Evolutionary conservation across 2,888 invertebrate species (phyloP), one percentile per base, ranked within the genome.

Genomic region (Rhingia campestris): DNA sequence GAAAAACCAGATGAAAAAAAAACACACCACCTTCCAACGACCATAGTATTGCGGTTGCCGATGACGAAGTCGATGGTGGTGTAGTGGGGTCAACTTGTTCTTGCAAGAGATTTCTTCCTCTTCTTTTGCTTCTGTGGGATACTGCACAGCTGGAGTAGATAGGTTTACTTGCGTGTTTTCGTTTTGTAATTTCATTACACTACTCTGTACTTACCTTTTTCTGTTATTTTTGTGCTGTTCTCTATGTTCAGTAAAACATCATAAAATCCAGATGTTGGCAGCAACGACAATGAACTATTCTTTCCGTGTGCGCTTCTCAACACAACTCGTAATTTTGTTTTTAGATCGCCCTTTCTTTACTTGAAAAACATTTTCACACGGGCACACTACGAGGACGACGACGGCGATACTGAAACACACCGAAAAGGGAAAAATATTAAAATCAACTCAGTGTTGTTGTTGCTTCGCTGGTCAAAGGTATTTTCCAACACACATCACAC

Each of bases 191-290:
- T 72, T 51, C 51, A 61, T 59, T 61, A 14, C 58, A 39, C 56
- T 37, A 72, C 47, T 70, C 14, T 30, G 45, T 63, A 63, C 63
- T 63, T 32, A 69, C 69, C 37, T 69, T 69, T 56, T 69, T 67
- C 41, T 39, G 47, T 39, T 58, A 14, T 51, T 73, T 51, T 51
- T 22, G 22, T 22, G 22, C 22, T 22, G 22, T 22, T 22, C 22
- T 22, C 22, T 22, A 1, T 22, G 22, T 63, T 79, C 69, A 82
- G 58, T 79, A 41, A 73, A 54, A 79, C 79, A 82, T 82, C 79
- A 82, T 79, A 82, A 73, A 79, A 79, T 64, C 73, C 82, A 82
- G 67, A 73, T 77, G 66, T 43, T 73, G 33, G 54, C 33, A 54
- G 47, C 39, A 72, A 72, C 63, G 67, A 77, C 51, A 67, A 73